Evolutionary conservation across 1,140 invertebrate genomes (phyloP).

Genomic region (Laupala kohalensis): DNA sequence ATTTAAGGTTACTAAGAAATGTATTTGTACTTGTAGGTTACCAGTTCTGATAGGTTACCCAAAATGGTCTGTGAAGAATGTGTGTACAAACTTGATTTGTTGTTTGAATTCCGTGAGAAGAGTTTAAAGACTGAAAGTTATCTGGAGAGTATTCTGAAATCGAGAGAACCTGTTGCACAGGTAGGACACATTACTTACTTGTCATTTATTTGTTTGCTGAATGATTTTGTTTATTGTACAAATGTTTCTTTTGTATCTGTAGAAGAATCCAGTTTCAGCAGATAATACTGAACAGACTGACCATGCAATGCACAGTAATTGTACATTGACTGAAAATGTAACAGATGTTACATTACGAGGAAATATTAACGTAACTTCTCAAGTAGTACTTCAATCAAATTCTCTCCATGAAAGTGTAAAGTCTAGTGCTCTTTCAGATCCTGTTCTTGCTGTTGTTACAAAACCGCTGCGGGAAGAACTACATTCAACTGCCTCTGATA

Average conservation of each 20-base stretch:
- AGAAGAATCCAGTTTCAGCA: neutral
- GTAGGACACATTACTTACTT: too few relatives aligned
- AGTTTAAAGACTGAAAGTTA: conserved; percentile 38
- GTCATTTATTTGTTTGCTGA: too few relatives aligned
- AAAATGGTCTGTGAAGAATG: conserved; percentile 46
- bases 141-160: conserved; percentile 34
- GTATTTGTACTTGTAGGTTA: conserved; percentile 29
- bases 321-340: neutral
- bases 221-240: neutral
- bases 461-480: neutral
- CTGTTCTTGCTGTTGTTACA: neutral
- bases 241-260: neutral
- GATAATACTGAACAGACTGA: neutral
- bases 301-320: neutral
- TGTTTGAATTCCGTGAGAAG: conserved; percentile 43
- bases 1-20: too few relatives aligned
- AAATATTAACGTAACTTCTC: neutral
- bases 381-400: neutral
- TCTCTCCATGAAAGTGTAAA: neutral
- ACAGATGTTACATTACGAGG: neutral
- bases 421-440: neutral
- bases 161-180: neutral
- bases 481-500: neutral
- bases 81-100: conserved; percentile 40
- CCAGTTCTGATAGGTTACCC: conserved; percentile 39